Evolutionary conservation across 1,140 invertebrate genomes (phyloP).

Genomic region (Bombus fervidus): DNA sequence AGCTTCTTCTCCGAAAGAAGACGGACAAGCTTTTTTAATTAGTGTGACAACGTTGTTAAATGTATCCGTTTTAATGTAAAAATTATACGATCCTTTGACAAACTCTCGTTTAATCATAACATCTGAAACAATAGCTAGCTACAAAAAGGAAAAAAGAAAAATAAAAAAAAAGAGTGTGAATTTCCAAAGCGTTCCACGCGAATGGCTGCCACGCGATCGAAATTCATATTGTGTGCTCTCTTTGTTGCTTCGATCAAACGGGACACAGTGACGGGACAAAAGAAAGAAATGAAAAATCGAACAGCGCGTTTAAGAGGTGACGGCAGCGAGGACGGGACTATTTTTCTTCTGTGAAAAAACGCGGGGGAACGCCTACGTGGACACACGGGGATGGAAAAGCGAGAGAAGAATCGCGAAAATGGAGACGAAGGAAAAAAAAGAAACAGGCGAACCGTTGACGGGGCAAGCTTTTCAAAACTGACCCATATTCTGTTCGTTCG

Average conservation of each 20-base stretch:
- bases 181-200: neutral
- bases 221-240: conserved; percentile 10
- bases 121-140: neutral
- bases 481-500: conserved; percentile 45
- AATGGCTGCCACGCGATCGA: neutral
- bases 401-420: neutral
- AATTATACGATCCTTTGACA: neutral
- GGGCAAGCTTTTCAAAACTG: conserved; percentile 55
- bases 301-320: conserved; percentile 22
- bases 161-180: neutral
- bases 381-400: neutral
- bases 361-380: neutral
- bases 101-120: neutral
- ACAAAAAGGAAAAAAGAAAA: neutral
- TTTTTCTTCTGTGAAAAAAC: conserved; percentile 37
- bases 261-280: neutral
- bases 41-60: neutral
- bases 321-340: conserved; percentile 5
- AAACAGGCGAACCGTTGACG: neutral
- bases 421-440: too few species aligned
- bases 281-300: conserved; percentile 23
- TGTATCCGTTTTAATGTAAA: neutral
- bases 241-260: conserved; percentile 19
- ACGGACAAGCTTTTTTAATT: neutral
- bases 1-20: neutral